Base-by-base conservation (phyloP, 2,888 invertebrate species). In the Synergus laeviventris region DNA sequence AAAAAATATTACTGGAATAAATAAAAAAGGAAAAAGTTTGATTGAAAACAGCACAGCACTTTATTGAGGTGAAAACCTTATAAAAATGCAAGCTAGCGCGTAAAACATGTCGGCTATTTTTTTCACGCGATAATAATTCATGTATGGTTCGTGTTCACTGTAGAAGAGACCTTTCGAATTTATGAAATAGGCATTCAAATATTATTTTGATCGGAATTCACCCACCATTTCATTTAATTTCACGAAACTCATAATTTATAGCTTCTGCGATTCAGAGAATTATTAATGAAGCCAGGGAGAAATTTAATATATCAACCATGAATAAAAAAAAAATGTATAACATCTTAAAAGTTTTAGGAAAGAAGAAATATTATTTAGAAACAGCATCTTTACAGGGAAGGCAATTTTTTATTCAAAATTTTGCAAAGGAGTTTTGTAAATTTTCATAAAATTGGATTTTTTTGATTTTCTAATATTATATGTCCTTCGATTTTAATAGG, bases 81-180 rank as follows among this genome's bases (percentile, higher is more conserved):
- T 62, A 62, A 62, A 62, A 61, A 61, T 61, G 8, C 61, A 61
- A 36, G n/a, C 61, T 16, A 62, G 31, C 36, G 12, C n/a, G 36
- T 38, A 2, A n/a, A 18, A 11, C 38, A 38, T 36, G 61, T 62
- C 8, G 36, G 8, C 31, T 31, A 16, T 36, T 61, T 61, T 49
- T 61, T 56, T 56, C 3, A 21, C 9, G 11, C 12, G 21, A 56
- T 21, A 56, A 12, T 56, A 21, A 18, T 56, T 12, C 12, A 12
- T 21, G 11, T 9, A 18, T 56, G 12, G 21, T 18, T 4, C 21
- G 12, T 56, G 56, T 56, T 56, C 4, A 21, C 1, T 56, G 21
- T 56, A 21, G 1, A 4, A 4, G 4, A 12, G 5, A 21, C 54
- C 18, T 54, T 54, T 54, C 7, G 18, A n/a, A 18, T 11, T 18